Evolutionary conservation across 2,888 invertebrate species (phyloP), one percentile per base, ranked within the genome.

Genomic region (Escarpia spicata): DNA sequence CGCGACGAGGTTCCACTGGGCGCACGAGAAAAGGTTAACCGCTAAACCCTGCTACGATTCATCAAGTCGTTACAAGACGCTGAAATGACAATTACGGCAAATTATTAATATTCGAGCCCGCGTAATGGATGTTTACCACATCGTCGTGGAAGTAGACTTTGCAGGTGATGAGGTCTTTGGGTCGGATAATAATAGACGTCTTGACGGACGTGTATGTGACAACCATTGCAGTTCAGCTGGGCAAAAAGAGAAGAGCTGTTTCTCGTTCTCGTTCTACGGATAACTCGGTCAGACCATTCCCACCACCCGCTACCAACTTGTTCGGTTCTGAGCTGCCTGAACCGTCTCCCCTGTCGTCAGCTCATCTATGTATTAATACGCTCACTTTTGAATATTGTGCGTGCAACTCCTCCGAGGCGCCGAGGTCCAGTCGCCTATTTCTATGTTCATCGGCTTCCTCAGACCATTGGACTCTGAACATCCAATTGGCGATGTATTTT

Each of bases 131-230:
- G 75, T 75, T 75, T 15, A 75, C 75, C 19, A 75, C 26, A 26
- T 26, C 75, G 75, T 26, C 75, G 26, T 75, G n/a, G 75, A 19
- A 19, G 75, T 4, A 75, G 75, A 75, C 26, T 26, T 75, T 1
- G 75, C 75, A 75, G 75, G 26, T 26, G 75, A 75, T 75, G 75
- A n/a, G 75, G 19, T 26, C 26, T 26, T 6, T 75, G 75, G 26
- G 75, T 19, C 75, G n/a, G n/a, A 26, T 75, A 75, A 26, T 75
- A 75, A 75, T 75, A 75, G 75, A 19, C 19, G 26, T 75, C 26
- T 75, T 75, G 75, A 75, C 75, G 75, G 75, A 75, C n/a, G 75
- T 75, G n/a, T 26, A 26, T 75, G 75, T 75, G 75, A 75, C 75
- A 75, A 26, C 75, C 4, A 75, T 75, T 75, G 75, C 75, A 15